These are phyloP conservation scores for Sinodicranocentrus sp. DNA, from an alignment of 2,888 invertebrate genomes.

Conservation along the genomic window DNA sequence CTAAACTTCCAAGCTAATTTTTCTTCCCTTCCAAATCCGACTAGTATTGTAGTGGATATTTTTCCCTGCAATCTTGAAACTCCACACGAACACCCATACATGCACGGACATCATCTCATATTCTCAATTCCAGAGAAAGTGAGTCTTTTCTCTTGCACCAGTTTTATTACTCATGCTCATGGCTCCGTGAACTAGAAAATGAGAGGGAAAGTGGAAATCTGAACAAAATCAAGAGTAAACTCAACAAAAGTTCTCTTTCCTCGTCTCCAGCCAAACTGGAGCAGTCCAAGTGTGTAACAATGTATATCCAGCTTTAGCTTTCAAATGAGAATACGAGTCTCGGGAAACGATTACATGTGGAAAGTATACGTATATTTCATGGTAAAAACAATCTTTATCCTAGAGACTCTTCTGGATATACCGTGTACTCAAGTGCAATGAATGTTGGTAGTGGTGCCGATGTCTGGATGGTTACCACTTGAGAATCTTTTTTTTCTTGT, in stretches of 20 bases:
- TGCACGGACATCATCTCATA: not conserved
- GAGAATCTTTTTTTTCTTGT: too few species aligned
- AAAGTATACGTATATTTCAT: not conserved
- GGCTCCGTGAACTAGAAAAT: conserved; percentile 44
- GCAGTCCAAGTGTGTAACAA: not conserved
- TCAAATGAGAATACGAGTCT: not conserved
- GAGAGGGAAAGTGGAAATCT: conserved; percentile 39
- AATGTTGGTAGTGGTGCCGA: conserved; percentile 11
- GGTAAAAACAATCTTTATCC: not conserved
- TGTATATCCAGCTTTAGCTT: not conserved
- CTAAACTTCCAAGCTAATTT: too few species aligned
- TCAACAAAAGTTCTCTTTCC: conserved; percentile 24
- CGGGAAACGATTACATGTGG: not conserved
- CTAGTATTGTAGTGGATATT: too few species aligned
- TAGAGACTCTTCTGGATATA: not conserved
- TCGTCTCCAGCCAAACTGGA: not conserved
- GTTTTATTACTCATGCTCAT: conserved; percentile 28
- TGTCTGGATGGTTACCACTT: conserved; percentile 3
- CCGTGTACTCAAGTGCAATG: conserved; percentile 27
- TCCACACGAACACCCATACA: not conserved
- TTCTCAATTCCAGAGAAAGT: not conserved
- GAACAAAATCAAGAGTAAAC: conserved; percentile 29
- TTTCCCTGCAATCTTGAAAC: too few species aligned
- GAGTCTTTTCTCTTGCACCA: conserved; percentile 2
- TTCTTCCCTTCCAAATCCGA: too few species aligned